Evolutionary conservation across 2,797 vertebrate species (phyloP).

Genomic region (Poeciliopsis gracilis): DNA sequence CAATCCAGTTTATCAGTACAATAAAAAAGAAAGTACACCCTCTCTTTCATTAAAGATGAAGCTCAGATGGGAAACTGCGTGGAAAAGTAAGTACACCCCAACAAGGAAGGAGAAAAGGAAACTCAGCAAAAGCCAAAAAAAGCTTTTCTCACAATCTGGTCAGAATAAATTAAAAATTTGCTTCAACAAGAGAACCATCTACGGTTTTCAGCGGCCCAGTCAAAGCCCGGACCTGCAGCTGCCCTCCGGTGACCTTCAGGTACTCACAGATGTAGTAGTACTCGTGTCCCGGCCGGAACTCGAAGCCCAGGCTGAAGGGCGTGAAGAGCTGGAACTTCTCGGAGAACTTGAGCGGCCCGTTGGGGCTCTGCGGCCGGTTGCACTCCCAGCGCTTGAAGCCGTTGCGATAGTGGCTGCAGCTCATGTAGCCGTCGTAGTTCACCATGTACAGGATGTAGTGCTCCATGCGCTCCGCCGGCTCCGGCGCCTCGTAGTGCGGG

Average conservation of each 20-base stretch:
- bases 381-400: constrained; percentile 98
- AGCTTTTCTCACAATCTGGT: too few species aligned
- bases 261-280: constrained; percentile 98
- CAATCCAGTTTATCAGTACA: background rate
- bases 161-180: too few species aligned
- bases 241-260: background rate
- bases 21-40: too few species aligned
- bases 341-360: constrained; percentile 92
- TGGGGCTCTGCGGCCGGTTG: constrained; percentile 88
- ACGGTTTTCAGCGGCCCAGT: background rate
- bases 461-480: constrained; percentile 86
- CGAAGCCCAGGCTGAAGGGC: constrained; percentile 95
- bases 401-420: constrained; percentile 89
- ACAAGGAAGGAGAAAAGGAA: too few species aligned
- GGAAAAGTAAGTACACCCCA: too few species aligned
- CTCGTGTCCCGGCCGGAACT: constrained; percentile 94
- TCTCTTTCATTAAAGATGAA: too few species aligned
- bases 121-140: too few species aligned
- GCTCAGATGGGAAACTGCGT: too few species aligned
- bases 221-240: background rate
- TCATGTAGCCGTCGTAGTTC: constrained; percentile 89
- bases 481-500: constrained; percentile 88
- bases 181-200: too few species aligned
- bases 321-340: constrained; percentile 99
- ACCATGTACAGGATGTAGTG: constrained; percentile 95